Evolutionary conservation across 2,888 invertebrate genomes (phyloP).

Genomic region (Noctua janthe): DNA sequence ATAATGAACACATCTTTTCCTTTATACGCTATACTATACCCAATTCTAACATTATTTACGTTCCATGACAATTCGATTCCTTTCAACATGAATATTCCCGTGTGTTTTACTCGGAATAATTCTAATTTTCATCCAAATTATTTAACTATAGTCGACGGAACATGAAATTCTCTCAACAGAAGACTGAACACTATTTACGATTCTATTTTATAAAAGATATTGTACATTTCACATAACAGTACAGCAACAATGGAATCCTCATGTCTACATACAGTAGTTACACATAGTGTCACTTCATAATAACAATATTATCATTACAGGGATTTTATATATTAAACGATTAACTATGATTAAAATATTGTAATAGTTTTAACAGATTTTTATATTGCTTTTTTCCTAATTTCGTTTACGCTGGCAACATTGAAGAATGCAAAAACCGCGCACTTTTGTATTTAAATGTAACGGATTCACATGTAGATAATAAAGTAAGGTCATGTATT

Average conservation of each 20-base stretch:
- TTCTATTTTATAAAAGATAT: constrained; percentile 88
- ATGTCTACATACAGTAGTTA: constrained; percentile 67
- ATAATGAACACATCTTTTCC: constrained; percentile 75
- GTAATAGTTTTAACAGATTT: constrained; percentile 86
- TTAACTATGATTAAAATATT: constrained; percentile 87
- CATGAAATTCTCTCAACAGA: constrained; percentile 84
- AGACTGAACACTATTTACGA: constrained; percentile 90
- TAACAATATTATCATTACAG: constrained; percentile 90
- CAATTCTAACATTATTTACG: constrained; percentile 70
- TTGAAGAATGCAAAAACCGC: constrained; percentile 57
- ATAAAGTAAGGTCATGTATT: constrained; percentile 74
- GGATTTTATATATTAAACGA: constrained; percentile 90
- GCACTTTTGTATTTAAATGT: constrained; percentile 70
- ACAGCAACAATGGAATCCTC: constrained; percentile 75
- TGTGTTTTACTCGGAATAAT: constrained; percentile 60
- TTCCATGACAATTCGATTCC: constrained; percentile 57
- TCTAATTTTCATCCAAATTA: constrained; percentile 65
- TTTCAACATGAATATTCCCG: constrained; percentile 64
- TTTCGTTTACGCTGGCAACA: constrained; percentile 75
- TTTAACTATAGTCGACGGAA: constrained; percentile 72
- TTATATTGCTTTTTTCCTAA: constrained; percentile 80
- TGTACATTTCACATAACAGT: constrained; percentile 84
- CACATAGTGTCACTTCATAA: constrained; percentile 84
- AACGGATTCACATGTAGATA: constrained; percentile 68
- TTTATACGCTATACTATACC: constrained; percentile 75